Base-by-base conservation (phyloP, 2,113 vertebrate genomes). In the Hirundichthys speculiger region DNA sequence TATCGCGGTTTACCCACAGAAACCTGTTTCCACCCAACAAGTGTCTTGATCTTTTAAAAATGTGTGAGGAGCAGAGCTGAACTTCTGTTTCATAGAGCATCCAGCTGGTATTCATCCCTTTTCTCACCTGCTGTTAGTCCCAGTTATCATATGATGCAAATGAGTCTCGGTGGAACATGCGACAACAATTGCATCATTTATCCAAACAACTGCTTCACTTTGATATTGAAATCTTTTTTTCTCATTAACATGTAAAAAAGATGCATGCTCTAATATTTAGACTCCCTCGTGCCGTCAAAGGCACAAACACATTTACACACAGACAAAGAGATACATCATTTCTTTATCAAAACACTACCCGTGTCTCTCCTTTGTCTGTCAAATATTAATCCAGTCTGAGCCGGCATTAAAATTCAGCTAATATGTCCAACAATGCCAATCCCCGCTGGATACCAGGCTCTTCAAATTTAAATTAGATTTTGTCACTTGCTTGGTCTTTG, bases 141-240 rank as follows among this genome's bases (percentile, higher is more conserved):
- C 73, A 34, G 64, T 80, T 67, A 83, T 67, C 80, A 72, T 76
- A 68, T 46, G 52, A 48, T 79, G 68, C 69, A 73, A 83, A 83
- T 64, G 57, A 73, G 50, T 69, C 75, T 71, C 69, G 13, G 22
- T 14, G 22, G 75, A 71, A 56, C 64, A 39, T 3, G 58, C 67
- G 69, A 71, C 65, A 79, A 58, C 79, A 74, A 79, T 69, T 74
- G 61, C 41, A 55, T 74, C 69, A 84, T 79, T 84, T 79, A 77
- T 74, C 69, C 65, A 67, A 57, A 73, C 68, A 73, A 69, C 48
- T 21, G 13, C 52, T 45, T 73, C 55, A 57, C 77, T 79, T 83
- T 67, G 71, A 81, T 79, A 71, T 78, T 77, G 42, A 77, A 62
- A 77, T 80, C 13, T 68, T 64, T 73, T n/a, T 16, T 57, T 8